Base-by-base conservation (phyloP, 2,888 invertebrate species). In the Drosophila nr. fundita region DNA sequence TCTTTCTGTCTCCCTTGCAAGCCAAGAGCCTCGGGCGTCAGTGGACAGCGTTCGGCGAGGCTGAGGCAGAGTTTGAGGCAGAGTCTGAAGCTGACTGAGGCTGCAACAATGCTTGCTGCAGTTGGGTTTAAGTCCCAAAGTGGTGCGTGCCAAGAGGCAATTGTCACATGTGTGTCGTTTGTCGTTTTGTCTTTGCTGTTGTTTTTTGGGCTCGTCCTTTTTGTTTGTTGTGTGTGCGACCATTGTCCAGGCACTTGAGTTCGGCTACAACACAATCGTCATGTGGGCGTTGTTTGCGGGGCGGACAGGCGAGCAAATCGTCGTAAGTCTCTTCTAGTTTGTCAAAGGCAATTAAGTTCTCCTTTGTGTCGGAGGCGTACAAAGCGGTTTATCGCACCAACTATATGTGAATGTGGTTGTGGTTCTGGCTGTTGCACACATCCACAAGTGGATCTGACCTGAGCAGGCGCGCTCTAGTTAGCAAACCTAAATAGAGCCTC, bases 341-440 rank as follows among this genome's bases (percentile, higher is more conserved):
- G 86, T 86, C 86, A 89, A 89, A 83, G 81, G 71, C 82, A 87
- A 87, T 89, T 89, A 87, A 74, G 83, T 61, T 70, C 32, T 36
- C 48, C 42, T 70, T 78, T 73, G 76, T 79, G 30, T 60, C 54
- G 60, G 55, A 72, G 85, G 84, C 80, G 85, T 84, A 74, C 76
- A 76, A 86, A 86, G 75, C 83, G 74, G 76, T 68, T 87, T 64
- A 66, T 55, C 40, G 40, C n/a, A 21, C 29, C 34, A 53, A 45
- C 24, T 32, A 24, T 7, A 36, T 58, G 15, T 49, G 59, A 21
- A 30, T 64, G 55, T 48, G 42, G 48, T 40, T 52, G 29, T 57
- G 27, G 54, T n/a, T 30, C 1, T 48, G 21, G 5, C 32, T 42
- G 29, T 40, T 29, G 38, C 24, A 27, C 62, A 48, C 32, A 49